Evolutionary conservation across 2,113 vertebrate species (phyloP).

Genomic region (Fulmarus glacialis): DNA sequence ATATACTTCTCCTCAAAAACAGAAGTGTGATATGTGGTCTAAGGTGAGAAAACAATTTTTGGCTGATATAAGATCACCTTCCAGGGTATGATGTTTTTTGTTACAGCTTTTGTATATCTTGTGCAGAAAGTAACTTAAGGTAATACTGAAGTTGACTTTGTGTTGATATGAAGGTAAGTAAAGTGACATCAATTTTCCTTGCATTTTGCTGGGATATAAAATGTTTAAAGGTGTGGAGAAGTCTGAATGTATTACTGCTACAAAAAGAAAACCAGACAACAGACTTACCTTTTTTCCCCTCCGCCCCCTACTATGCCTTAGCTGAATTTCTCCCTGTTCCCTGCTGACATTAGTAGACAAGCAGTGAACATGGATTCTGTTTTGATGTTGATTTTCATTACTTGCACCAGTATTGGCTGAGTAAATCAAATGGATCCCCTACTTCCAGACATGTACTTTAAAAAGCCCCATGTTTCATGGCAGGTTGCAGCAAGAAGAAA

Average conservation of each 20-base stretch:
- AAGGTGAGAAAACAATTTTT: not conserved
- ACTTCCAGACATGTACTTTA: not conserved
- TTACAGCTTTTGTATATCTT: not conserved
- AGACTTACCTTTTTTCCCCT: not conserved
- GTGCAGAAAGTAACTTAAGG: not conserved
- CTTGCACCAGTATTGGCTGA: not conserved
- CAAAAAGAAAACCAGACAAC: not conserved
- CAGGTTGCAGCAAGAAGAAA: not conserved
- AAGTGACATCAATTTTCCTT: not conserved
- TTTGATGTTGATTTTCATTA: not conserved
- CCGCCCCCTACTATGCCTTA: not conserved
- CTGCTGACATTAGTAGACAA: not conserved
- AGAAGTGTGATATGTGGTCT: not conserved
- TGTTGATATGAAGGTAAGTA: not conserved
- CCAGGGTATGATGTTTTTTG: accelerated
- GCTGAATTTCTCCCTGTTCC: not conserved
- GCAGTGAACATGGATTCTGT: not conserved
- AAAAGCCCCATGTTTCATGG: not conserved
- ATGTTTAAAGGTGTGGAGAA: not conserved
- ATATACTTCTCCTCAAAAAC: not conserved
- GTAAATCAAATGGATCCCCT: not conserved
- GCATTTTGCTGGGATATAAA: not conserved
- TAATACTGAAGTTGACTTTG: not conserved
- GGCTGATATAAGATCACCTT: not conserved
- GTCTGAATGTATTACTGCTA: not conserved